These are phyloP conservation scores for Dinoponera quadriceps DNA, from an alignment of 1,140 invertebrate genomes.

Conservation along the genomic window DNA sequence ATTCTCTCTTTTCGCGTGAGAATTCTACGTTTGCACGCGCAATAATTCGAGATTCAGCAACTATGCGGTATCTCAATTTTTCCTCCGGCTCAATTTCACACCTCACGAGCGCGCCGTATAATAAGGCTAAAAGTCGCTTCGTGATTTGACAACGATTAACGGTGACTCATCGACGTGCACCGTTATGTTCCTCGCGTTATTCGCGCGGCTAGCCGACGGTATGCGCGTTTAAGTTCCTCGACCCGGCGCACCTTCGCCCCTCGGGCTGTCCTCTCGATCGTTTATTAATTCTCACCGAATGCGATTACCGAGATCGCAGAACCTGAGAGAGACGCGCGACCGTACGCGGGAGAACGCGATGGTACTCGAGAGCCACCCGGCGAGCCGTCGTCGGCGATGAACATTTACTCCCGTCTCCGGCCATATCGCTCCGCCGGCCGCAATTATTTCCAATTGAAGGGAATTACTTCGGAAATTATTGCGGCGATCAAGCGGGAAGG, in stretches of 20 bases:
- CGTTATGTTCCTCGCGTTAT: constrained; percentile 20
- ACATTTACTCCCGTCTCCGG: constrained; percentile 4
- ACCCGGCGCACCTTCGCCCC: background rate
- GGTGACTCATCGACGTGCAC: constrained; percentile 1
- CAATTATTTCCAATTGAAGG: constrained; percentile 21
- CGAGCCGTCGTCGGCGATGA: background rate
- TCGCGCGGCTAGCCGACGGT: background rate
- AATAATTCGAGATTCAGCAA: too few relatives aligned
- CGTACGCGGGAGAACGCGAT: too few relatives aligned
- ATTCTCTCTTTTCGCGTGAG: too few relatives aligned
- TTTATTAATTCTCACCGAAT: constrained; percentile 37
- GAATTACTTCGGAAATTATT: background rate
- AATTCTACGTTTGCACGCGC: too few relatives aligned
- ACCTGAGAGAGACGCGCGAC: too few relatives aligned
- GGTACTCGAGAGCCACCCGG: background rate
- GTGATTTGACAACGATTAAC: background rate
- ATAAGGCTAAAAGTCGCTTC: background rate
- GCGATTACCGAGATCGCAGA: constrained; percentile 25
- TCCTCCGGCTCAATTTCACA: too few relatives aligned
- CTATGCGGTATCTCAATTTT: too few relatives aligned
- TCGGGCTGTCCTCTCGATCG: constrained; percentile 11
- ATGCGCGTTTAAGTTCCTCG: background rate
- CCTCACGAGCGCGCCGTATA: too few relatives aligned
- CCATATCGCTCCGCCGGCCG: background rate
- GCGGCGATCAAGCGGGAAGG: background rate